Conservation (phyloP, 2,888 invertebrate species). For the Cheilosia grossa region DNA sequence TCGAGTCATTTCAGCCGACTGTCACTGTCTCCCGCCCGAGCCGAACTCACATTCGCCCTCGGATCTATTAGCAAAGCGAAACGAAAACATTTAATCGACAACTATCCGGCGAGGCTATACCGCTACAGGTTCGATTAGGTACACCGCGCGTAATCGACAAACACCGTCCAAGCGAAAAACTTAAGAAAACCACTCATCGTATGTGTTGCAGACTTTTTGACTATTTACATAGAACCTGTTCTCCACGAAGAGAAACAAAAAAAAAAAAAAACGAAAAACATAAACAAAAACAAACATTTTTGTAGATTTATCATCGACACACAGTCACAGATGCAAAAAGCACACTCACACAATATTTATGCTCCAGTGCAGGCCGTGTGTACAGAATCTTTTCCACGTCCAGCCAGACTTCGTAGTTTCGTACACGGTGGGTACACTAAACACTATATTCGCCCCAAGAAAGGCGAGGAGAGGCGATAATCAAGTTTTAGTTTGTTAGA, state of each 20-base stretch:
- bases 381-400: slow-evolving; percentile 47
- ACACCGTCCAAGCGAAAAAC: slow-evolving; percentile 1
- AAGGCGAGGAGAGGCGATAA: slow-evolving; percentile 4
- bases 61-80: slow-evolving; percentile 24
- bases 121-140: not conserved
- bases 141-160: not conserved
- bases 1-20: slow-evolving; percentile 51
- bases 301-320: slow-evolving; percentile 42
- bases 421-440: not conserved
- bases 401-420: slow-evolving; percentile 18
- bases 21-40: slow-evolving; percentile 1
- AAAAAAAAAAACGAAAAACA: slow-evolving; percentile 40
- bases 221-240: slow-evolving; percentile 71
- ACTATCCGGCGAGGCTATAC: slow-evolving; percentile 40
- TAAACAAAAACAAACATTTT: slow-evolving; percentile 68
- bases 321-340: slow-evolving; percentile 30
- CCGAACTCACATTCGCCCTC: slow-evolving; percentile 21
- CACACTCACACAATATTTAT: slow-evolving; percentile 53
- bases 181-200: slow-evolving; percentile 16
- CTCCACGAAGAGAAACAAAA: slow-evolving; percentile 30
- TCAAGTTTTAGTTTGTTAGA: slow-evolving; percentile 11
- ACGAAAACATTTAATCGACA: slow-evolving; percentile 3
- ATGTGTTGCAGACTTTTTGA: slow-evolving; percentile 66
- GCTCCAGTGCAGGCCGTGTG: slow-evolving; percentile 41
- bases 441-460: slow-evolving; percentile 14